Conservation (phyloP, 2,888 invertebrate species). For the Dryadula phaetusa region DNA sequence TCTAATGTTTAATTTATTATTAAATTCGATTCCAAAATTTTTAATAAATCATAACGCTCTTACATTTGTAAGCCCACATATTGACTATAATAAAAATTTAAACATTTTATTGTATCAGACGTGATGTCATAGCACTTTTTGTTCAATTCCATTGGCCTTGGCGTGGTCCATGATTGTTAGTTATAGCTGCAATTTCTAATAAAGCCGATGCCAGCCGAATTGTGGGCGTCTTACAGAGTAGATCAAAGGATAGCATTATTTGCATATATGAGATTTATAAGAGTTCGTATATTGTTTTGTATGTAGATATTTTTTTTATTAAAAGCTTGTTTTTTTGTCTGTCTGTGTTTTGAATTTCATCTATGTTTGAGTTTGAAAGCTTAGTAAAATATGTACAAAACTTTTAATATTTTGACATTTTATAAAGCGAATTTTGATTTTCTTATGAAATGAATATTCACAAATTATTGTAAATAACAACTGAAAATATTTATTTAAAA, state of each 20-base stretch:
- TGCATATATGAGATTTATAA: conserved; percentile 8
- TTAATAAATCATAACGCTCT: background rate
- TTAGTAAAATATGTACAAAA: too few species aligned
- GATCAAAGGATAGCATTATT: conserved; percentile 19
- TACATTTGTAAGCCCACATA: background rate
- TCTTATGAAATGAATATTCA: too few species aligned
- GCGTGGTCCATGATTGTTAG: conserved; percentile 53
- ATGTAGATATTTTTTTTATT: too few species aligned
- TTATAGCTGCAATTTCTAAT: conserved; percentile 60
- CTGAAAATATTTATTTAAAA: background rate
- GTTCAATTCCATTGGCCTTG: conserved; percentile 64
- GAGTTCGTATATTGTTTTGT: background rate
- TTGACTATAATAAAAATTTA: conserved; percentile 46
- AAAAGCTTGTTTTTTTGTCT: background rate
- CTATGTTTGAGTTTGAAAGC: too few species aligned
- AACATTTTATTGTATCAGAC: conserved; percentile 36
- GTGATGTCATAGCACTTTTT: conserved; percentile 58
- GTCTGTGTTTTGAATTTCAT: background rate
- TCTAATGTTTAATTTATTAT: too few species aligned
- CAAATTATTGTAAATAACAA: too few species aligned
- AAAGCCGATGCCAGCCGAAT: conserved; percentile 43
- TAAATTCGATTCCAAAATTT: background rate
- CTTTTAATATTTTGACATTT: too few species aligned
- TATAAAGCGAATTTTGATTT: too few species aligned
- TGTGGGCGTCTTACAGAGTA: conserved; percentile 59